These are phyloP conservation scores for Neosalanx taihuensis DNA, from an alignment of 2,797 vertebrate genomes.

Conservation along the genomic window DNA sequence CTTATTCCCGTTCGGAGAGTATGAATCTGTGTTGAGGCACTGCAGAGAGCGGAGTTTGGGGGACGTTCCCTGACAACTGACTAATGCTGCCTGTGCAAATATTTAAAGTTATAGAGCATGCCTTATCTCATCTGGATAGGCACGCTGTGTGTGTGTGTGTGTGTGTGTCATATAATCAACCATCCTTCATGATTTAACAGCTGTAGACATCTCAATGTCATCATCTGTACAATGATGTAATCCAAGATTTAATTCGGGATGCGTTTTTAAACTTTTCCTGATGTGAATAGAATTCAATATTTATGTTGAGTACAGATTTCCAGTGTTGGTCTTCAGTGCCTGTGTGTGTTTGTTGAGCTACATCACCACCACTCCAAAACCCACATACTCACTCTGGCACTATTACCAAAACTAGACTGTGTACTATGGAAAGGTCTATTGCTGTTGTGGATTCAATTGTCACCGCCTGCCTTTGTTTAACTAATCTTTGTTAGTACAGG, in stretches of 20 bases:
- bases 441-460: background rate
- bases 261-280: no score
- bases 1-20: background rate
- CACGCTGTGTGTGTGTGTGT: background rate
- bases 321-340: no score
- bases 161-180: background rate
- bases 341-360: no score
- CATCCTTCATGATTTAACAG: no score
- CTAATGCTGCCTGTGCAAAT: constrained; percentile 35
- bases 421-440: background rate
- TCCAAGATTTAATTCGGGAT: background rate
- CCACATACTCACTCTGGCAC: background rate
- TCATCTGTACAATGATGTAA: background rate
- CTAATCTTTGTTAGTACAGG: constrained; percentile 5
- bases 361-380: background rate
- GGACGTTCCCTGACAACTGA: constrained; percentile 28
- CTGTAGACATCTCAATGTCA: no score
- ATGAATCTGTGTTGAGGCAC: background rate
- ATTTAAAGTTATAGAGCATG: constrained; percentile 32
- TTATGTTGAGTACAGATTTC: no score
- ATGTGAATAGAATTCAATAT: no score
- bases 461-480: constrained; percentile 4
- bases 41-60: background rate
- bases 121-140: constrained; percentile 8
- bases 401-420: background rate